Conservation (phyloP, 2,888 invertebrate genomes). For the Bembecia ichneumoniformis region DNA sequence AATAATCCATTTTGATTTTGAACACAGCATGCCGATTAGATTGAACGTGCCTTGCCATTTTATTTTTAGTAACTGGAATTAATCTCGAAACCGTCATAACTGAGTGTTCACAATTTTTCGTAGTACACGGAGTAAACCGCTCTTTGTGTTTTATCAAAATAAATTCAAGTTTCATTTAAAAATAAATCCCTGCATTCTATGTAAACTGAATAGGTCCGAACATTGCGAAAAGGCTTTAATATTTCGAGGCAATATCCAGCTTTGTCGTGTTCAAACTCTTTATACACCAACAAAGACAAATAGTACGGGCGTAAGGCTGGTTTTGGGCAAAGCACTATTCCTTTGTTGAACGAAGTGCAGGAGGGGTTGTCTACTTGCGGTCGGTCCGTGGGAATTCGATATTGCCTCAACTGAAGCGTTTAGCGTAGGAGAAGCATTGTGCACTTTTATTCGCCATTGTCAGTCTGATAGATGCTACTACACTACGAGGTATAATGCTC, state of each 20-base stretch:
- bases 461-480: slow-evolving; percentile 35
- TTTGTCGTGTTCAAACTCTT: neutral
- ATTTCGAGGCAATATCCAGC: neutral
- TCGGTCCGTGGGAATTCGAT: slow-evolving; percentile 37
- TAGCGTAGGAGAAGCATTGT: slow-evolving; percentile 37
- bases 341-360: slow-evolving; percentile 22
- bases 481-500: slow-evolving; percentile 24
- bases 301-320: slow-evolving; percentile 1
- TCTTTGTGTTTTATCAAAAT: too few species aligned
- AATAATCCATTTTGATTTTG: too few species aligned
- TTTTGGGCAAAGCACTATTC: slow-evolving; percentile 12
- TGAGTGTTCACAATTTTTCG: too few species aligned
- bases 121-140: too few species aligned
- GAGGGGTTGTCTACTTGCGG: slow-evolving; percentile 1
- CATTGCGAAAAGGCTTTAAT: neutral
- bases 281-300: neutral
- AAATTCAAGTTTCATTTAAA: too few species aligned
- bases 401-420: slow-evolving; percentile 47
- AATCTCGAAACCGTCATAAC: too few species aligned
- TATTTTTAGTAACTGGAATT: too few species aligned
- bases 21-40: too few species aligned
- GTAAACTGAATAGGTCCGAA: neutral
- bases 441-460: slow-evolving; percentile 49
- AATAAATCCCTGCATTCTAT: neutral
- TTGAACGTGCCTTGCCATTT: too few species aligned